These are phyloP conservation scores for Otus sunia DNA, from an alignment of 2,113 vertebrate species.

Conservation along the genomic window DNA sequence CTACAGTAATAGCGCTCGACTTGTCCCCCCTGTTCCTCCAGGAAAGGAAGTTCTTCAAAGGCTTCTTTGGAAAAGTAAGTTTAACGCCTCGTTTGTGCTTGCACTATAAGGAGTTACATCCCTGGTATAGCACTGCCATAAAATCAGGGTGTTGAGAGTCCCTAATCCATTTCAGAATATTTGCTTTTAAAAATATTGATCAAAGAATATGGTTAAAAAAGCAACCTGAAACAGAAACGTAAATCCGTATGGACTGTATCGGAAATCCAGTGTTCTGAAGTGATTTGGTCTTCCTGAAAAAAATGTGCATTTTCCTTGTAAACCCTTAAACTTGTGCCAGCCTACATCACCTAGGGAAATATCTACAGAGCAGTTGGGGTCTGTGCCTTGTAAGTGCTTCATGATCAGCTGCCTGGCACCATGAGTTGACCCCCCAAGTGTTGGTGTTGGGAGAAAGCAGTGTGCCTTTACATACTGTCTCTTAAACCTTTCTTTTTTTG, in stretches of 20 bases:
- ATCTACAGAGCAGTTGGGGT: background rate
- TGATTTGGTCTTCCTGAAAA: background rate
- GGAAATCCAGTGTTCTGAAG: background rate
- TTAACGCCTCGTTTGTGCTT: slow-evolving; percentile 79
- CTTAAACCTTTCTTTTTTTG: background rate
- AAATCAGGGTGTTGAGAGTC: background rate
- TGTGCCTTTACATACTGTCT: background rate
- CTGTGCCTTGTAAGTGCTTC: background rate
- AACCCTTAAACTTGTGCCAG: background rate
- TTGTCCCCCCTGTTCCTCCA: slow-evolving; percentile 97
- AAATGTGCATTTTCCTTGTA: background rate
- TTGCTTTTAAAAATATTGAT: background rate
- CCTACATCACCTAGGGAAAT: background rate
- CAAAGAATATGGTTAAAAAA: background rate
- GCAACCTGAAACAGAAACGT: background rate
- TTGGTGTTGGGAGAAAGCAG: background rate
- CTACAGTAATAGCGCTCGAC: slow-evolving; percentile 93
- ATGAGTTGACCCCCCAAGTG: background rate
- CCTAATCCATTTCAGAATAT: slow-evolving; percentile 7
- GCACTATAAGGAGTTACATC: slow-evolving; percentile 86
- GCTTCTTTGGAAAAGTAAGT: slow-evolving; percentile 99
- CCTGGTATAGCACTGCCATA: slow-evolving; percentile 74
- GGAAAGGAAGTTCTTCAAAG: slow-evolving; percentile 99
- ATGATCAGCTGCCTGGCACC: background rate
- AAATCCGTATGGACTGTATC: background rate